Evolutionary conservation across 2,113 vertebrate species (phyloP), one percentile per base, ranked within the genome.

Genomic region (Eublepharis macularius): DNA sequence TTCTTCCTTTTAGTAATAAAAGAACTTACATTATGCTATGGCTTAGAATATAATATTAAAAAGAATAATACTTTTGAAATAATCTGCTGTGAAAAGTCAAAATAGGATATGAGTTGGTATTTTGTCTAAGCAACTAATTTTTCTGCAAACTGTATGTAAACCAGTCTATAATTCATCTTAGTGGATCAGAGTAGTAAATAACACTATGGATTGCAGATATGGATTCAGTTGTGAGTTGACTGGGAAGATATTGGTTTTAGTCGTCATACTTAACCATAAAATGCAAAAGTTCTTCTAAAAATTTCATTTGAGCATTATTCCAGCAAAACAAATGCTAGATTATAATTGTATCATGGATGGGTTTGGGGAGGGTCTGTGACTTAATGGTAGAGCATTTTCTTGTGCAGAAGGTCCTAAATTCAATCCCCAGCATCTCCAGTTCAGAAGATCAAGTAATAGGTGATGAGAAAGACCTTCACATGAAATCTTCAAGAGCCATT

Each of bases 1-100:
- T 77, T 77, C 45, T 92, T 91, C 81, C 86, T 93, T 94, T 63
- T 92, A 75, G 76, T 84, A 90, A 26, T 47, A n/a, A 80, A 87
- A 16, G 88, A 88, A 92, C 92, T 94, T 83, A 88, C 87, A 87
- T 85, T 86, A 90, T 89, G n/a, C 14, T 92, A 85, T 88, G 82
- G 87, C 88, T 93, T 93, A 86, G 82, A 63, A 29, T 36, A n/a
- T 49, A 75, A 45, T 57, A 47, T 45, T 45, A 65, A 75, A 63
- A 57, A 24, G 21, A 82, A 51, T 54, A 72, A 68, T 43, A 82
- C 26, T 29, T 72, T 45, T 75, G 41, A 63, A 34, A 47, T 34
- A 49, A 49, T 76, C 43, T 78, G 36, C 69, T 69, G 54, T 32
- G 49, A 72, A 72, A 68, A 69, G 17, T 70, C 19, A 54, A 77